Conservation (phyloP, 2,113 vertebrate genomes). For the Ictidomys tridecemlineatus region DNA sequence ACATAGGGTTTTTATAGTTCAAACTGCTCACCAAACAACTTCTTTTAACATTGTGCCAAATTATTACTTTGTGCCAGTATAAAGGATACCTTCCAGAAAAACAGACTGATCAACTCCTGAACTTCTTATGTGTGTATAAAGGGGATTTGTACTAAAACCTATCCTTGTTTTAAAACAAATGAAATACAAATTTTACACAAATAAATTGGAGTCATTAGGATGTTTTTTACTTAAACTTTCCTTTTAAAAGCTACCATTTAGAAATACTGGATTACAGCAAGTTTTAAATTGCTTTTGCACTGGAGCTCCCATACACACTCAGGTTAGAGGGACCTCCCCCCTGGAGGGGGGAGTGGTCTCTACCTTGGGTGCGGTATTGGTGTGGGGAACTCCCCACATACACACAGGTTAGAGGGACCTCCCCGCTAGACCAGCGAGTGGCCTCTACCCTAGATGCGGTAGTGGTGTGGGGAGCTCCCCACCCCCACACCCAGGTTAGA, state of each 20-base stretch:
- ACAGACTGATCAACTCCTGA: not conserved
- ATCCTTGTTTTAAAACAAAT: conserved; percentile 20
- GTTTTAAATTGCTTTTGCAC: conserved; percentile 3
- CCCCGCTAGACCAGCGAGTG: too few species aligned
- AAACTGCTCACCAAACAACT: conserved; percentile 20
- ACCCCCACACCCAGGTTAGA: too few species aligned
- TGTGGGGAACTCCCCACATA: too few species aligned
- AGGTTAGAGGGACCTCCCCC: too few species aligned
- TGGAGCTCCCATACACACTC: too few species aligned
- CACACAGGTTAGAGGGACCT: too few species aligned
- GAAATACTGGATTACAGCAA: not conserved
- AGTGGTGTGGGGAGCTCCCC: too few species aligned
- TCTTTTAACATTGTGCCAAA: conserved; percentile 20
- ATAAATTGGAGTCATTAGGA: not conserved
- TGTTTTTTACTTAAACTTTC: not conserved
- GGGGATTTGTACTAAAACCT: not conserved
- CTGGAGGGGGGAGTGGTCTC: too few species aligned
- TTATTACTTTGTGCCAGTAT: not conserved
- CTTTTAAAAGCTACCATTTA: not conserved
- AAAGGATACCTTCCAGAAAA: conserved; percentile 4
- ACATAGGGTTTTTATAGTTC: not conserved
- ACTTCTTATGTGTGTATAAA: not conserved
- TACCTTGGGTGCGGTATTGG: too few species aligned
- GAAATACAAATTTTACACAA: not conserved
- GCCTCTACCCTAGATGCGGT: too few species aligned